Evolutionary conservation across 2,113 vertebrate species (phyloP).

Genomic region (Anhinga rufa): DNA sequence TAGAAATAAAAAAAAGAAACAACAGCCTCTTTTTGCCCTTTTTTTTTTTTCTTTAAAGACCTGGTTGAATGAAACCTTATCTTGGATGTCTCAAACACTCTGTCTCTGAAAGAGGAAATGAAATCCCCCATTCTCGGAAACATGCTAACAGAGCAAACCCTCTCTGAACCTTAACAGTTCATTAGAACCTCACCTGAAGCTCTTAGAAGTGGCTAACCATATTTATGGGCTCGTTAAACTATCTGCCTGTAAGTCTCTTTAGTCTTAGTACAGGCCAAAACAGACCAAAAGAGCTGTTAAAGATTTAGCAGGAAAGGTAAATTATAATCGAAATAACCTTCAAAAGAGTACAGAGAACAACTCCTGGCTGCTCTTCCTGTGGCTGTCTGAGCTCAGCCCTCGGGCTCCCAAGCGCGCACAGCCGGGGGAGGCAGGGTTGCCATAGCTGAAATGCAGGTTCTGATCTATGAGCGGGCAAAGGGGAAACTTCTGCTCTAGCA

Average conservation of each 20-base stretch:
- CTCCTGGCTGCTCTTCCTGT: not conserved
- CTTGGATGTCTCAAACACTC: not conserved
- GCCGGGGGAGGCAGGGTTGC: accelerated
- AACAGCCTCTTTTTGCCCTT: not conserved
- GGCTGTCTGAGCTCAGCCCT: not conserved
- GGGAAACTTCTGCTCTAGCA: not conserved
- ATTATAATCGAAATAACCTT: not conserved
- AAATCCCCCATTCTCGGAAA: not conserved
- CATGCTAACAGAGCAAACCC: not conserved
- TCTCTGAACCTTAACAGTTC: not conserved
- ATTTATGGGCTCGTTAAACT: not conserved
- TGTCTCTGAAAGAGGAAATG: not conserved
- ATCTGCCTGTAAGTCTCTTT: not conserved
- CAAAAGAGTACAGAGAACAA: not conserved
- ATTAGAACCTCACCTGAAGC: not conserved
- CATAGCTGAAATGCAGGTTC: accelerated
- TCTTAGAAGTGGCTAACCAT: not conserved
- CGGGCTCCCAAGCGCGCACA: not conserved
- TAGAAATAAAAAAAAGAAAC: not conserved
- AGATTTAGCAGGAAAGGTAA: not conserved
- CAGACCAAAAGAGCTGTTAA: not conserved
- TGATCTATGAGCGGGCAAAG: not conserved
- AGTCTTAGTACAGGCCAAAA: not conserved
- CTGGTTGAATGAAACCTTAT: not conserved
- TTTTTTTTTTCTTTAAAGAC: not conserved